A percentile compares a stretch with the other conserved stretches of the same genome.
phyloP scores from a whole-genome alignment of 2,113 vertebrate species.

The Siniperca chuatsi region DNA sequence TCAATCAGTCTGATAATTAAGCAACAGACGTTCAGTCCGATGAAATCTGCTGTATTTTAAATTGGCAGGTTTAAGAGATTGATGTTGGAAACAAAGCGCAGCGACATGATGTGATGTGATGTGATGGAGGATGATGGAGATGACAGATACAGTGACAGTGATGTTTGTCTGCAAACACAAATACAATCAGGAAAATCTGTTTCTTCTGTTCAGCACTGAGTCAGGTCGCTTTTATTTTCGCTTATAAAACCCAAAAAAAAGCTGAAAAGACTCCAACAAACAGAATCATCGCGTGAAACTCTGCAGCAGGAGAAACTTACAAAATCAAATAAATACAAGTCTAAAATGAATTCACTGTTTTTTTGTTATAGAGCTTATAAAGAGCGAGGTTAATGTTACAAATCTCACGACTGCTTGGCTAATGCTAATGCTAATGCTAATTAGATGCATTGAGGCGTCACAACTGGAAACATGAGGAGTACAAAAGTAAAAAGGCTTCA shows the following conservation, averaged over 20 bases:
- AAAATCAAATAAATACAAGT: slow-evolving; percentile 70
- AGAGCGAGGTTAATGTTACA: slow-evolving; percentile 52
- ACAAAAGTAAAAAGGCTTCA: slow-evolving; percentile 59
- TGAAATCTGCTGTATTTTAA: too few species aligned
- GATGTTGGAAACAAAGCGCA: background rate
- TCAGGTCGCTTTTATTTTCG: slow-evolving; percentile 44
- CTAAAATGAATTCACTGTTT: slow-evolving; percentile 61
- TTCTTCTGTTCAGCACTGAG: background rate
- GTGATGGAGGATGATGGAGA: background rate
- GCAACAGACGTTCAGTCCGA: background rate
- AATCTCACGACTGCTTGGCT: slow-evolving; percentile 20
- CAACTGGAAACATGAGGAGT: slow-evolving; percentile 44
- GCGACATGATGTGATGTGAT: background rate
- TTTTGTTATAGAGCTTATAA: slow-evolving; percentile 50
- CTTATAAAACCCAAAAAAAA: slow-evolving; percentile 38
- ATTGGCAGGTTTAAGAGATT: background rate
- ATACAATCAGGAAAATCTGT: background rate
- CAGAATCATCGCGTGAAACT: background rate
- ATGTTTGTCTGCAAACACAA: background rate
- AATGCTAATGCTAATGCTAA: slow-evolving; percentile 15
- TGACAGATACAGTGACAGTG: background rate
- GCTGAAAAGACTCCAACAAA: slow-evolving; percentile 15
- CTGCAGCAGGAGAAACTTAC: slow-evolving; percentile 26
- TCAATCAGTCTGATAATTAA: background rate
- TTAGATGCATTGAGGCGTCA: background rate